A percentile compares a stretch with the other conserved stretches of the same genome.
Evolutionary conservation across 1,140 invertebrate species (phyloP).

Genomic region (Drosophila suzukii): DNA sequence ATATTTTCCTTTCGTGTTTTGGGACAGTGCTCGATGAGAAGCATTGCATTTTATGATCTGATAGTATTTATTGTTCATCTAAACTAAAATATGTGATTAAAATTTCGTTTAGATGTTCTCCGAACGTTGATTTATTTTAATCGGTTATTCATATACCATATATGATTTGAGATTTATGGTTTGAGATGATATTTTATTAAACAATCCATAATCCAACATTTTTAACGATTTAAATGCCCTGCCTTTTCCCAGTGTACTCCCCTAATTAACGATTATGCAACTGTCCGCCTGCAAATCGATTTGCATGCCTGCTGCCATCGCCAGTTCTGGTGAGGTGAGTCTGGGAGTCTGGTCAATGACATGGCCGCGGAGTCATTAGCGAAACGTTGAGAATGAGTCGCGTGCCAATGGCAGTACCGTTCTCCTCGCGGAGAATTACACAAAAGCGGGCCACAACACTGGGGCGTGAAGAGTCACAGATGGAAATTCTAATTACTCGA

Average conservation of each 20-base stretch:
- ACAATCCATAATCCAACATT: too few relatives aligned
- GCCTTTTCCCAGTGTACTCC: conserved; percentile 16
- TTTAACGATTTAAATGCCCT: background rate
- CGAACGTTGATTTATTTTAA: too few relatives aligned
- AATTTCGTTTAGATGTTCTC: too few relatives aligned
- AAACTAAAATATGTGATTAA: too few relatives aligned
- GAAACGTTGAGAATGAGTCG: conserved; percentile 43
- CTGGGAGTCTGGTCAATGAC: conserved; percentile 36
- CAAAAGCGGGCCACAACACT: conserved; percentile 40
- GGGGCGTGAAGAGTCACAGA: conserved; percentile 68
- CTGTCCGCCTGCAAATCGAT: conserved; percentile 65
- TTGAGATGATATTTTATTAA: too few relatives aligned
- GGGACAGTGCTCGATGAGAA: too few relatives aligned
- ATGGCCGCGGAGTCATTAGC: conserved; percentile 38
- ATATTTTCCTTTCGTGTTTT: too few relatives aligned
- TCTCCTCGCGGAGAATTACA: conserved; percentile 15
- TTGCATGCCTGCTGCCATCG: conserved; percentile 51
- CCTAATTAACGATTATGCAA: conserved; percentile 60
- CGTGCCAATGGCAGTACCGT: conserved; percentile 51
- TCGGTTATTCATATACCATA: too few relatives aligned
- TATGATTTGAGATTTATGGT: too few relatives aligned
- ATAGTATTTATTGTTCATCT: too few relatives aligned
- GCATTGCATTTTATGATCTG: too few relatives aligned
- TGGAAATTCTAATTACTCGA: conserved; percentile 73
- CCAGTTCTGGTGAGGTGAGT: conserved; percentile 10